phyloP scores from a whole-genome alignment of 1,140 invertebrate species.

The Drosophila nasuta region DNA sequence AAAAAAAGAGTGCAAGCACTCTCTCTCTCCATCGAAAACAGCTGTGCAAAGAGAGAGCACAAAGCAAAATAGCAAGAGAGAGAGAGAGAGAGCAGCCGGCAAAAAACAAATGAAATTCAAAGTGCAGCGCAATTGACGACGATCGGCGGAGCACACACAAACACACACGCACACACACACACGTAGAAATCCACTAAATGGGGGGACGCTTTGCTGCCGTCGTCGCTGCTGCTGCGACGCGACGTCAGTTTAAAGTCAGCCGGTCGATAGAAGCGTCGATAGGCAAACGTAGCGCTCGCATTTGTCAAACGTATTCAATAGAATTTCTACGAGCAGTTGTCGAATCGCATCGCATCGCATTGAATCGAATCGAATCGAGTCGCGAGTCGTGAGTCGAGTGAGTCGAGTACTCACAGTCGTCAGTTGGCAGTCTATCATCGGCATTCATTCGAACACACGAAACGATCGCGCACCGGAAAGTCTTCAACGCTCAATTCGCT shows the following conservation, averaged over 20 bases:
- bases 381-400: not conserved
- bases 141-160: constrained; percentile 30
- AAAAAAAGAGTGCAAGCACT: constrained; percentile 20
- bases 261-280: constrained; percentile 54
- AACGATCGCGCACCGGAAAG: constrained; percentile 37
- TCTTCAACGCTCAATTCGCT: constrained; percentile 12
- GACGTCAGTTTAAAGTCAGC: constrained; percentile 31
- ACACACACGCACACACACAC: constrained; percentile 19
- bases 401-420: constrained; percentile 9
- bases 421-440: constrained; percentile 50
- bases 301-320: constrained; percentile 55
- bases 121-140: constrained; percentile 77
- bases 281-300: constrained; percentile 30
- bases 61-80: not conserved
- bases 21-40: constrained; percentile 16
- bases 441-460: constrained; percentile 66
- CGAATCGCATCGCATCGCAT: not conserved
- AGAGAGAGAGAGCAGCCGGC: constrained; percentile 41
- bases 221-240: constrained; percentile 5
- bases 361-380: constrained; percentile 1
- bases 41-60: constrained; percentile 34
- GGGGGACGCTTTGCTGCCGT: constrained; percentile 4
- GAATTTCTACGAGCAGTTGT: constrained; percentile 41
- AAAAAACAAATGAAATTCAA: constrained; percentile 54
- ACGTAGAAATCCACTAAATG: not conserved